phyloP scores from a whole-genome alignment of 2,888 invertebrate genomes.

The Frankliniella intonsa region DNA sequence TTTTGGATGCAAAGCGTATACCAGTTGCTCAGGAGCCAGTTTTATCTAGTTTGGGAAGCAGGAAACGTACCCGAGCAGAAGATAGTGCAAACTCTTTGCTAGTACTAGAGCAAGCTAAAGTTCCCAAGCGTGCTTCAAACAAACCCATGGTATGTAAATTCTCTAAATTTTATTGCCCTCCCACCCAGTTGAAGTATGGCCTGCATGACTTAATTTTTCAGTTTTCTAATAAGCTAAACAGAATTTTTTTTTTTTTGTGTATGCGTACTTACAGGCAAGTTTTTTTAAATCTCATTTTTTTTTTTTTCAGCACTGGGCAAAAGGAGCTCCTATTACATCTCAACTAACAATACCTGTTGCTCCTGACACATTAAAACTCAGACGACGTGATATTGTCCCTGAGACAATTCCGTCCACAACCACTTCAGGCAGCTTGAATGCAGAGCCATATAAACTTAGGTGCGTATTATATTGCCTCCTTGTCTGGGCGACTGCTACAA shows the following conservation, averaged over 20 bases:
- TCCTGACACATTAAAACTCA: not conserved
- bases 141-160: constrained; percentile 38
- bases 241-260: too few species aligned
- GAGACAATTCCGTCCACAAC: too few species aligned
- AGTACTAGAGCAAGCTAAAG: not conserved
- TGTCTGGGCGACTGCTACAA: too few species aligned
- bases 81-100: not conserved
- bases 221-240: not conserved
- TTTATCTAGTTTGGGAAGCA: not conserved
- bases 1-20: constrained; percentile 39
- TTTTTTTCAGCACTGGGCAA: constrained; percentile 27
- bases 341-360: not conserved
- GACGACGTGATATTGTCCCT: not conserved
- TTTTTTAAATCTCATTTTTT: too few species aligned
- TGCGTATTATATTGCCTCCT: not conserved
- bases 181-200: not conserved
- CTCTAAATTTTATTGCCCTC: not conserved
- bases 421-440: too few species aligned
- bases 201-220: not conserved
- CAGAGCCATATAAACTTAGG: constrained; percentile 1
- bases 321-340: not conserved
- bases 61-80: not conserved
- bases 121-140: not conserved
- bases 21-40: constrained; percentile 33
- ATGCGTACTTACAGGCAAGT: too few species aligned